Evolutionary conservation across 1,140 invertebrate species (phyloP).

Genomic region (Drosophila repleta): DNA sequence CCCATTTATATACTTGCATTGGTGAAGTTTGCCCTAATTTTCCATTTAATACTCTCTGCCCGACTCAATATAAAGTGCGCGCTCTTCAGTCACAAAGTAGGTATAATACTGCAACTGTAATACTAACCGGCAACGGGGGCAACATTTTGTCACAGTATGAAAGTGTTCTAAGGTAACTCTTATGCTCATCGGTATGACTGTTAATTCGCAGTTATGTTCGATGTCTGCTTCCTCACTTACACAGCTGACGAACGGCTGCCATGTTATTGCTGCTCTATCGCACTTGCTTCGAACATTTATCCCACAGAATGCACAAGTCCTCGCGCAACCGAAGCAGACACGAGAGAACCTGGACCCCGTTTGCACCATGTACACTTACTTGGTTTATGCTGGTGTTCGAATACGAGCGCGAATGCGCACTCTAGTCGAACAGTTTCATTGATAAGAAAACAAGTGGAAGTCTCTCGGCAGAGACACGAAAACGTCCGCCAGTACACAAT

Average conservation of each 20-base stretch:
- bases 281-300: slow-evolving; percentile 12
- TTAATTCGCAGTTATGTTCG: background rate
- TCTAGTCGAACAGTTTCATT: slow-evolving; percentile 54
- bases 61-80: slow-evolving; percentile 33
- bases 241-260: background rate
- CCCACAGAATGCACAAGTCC: background rate
- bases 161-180: background rate
- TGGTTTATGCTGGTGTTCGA: slow-evolving; percentile 2
- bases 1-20: slow-evolving; percentile 10
- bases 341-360: background rate
- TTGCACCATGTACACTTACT: background rate
- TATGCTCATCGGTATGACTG: slow-evolving; percentile 26
- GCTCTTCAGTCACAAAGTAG: slow-evolving; percentile 12
- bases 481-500: slow-evolving; percentile 40
- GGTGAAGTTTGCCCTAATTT: slow-evolving; percentile 28
- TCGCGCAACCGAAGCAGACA: background rate
- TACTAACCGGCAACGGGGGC: slow-evolving; percentile 24
- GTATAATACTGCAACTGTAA: slow-evolving; percentile 12
- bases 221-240: background rate
- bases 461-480: slow-evolving; percentile 17
- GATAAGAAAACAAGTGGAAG: slow-evolving; percentile 68
- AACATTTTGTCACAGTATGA: slow-evolving; percentile 3
- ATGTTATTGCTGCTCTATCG: background rate
- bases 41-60: slow-evolving; percentile 40
- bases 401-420: slow-evolving; percentile 44